Evolutionary conservation across 2,797 vertebrate species (phyloP).

Genomic region (Poeciliopsis presidionis): DNA sequence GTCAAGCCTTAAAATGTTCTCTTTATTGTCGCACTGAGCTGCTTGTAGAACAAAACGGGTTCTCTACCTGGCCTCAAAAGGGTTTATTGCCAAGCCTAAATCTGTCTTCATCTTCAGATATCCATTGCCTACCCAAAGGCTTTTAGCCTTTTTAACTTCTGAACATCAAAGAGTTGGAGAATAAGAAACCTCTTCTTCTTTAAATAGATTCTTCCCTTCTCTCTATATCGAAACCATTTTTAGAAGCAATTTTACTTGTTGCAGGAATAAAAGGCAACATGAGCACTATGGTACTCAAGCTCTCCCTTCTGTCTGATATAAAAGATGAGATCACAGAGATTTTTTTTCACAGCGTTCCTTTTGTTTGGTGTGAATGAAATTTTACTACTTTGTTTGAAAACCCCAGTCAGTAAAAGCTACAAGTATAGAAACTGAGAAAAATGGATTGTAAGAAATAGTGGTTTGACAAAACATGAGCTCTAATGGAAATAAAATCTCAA

Average conservation of each 20-base stretch:
- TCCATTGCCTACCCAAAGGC: conserved; percentile 46
- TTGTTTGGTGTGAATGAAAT: conserved; percentile 14
- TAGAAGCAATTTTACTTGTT: conserved; percentile 68
- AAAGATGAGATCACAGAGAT: conserved; percentile 28
- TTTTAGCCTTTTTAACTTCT: conserved; percentile 66
- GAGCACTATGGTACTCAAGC: conserved; percentile 39
- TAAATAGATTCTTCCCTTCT: conserved; percentile 64
- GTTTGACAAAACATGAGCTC: conserved; percentile 3
- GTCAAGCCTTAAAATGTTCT: conserved; percentile 16
- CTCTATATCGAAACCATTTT: conserved; percentile 58
- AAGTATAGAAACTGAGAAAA: conserved; percentile 10
- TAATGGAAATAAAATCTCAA: background rate
- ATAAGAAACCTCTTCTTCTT: conserved; percentile 48
- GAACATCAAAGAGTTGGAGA: conserved; percentile 60
- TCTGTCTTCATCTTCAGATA: conserved; percentile 52
- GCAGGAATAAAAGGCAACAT: conserved; percentile 54
- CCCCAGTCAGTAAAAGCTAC: background rate
- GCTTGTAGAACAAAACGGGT: conserved; percentile 20
- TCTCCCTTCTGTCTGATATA: conserved; percentile 29
- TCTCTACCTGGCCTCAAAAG: conserved; percentile 7
- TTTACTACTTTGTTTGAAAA: background rate
- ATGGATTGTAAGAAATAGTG: conserved; percentile 3
- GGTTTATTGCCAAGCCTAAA: conserved; percentile 37
- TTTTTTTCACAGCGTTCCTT: background rate
- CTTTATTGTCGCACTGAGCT: conserved; percentile 2